Conservation (phyloP, 2,888 invertebrate genomes). For the Apotomis capreana region DNA sequence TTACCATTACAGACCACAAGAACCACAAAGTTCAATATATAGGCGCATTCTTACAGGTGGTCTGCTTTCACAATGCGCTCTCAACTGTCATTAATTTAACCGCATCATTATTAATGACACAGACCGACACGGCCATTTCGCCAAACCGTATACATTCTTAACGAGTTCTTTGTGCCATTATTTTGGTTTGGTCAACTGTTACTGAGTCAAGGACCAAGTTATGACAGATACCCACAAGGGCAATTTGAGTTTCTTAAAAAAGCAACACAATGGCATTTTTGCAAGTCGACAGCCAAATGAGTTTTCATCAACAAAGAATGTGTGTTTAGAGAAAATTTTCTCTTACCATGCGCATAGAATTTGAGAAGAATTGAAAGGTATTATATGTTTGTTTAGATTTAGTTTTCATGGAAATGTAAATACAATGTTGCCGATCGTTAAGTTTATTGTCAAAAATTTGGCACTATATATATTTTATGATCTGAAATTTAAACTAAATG, state of each 20-base stretch:
- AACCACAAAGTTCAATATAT: conserved; percentile 40
- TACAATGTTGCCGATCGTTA: not conserved
- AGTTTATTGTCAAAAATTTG: not conserved
- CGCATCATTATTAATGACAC: conserved; percentile 48
- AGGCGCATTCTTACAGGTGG: conserved; percentile 50
- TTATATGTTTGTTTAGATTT: not conserved
- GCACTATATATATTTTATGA: not conserved
- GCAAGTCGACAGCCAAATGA: conserved; percentile 28
- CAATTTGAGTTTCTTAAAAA: conserved; percentile 30
- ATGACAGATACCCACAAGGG: conserved; percentile 36
- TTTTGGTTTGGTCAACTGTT: conserved; percentile 35
- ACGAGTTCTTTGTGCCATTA: conserved; percentile 33
- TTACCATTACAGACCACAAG: conserved; percentile 23
- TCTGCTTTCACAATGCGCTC: conserved; percentile 56
- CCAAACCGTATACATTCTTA: conserved; percentile 37
- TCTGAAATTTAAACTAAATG: conserved; percentile 2
- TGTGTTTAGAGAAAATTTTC: conserved; percentile 1
- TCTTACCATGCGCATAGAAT: not conserved
- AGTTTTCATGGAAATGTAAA: not conserved
- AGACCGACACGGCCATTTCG: conserved; percentile 19
- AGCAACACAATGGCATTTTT: conserved; percentile 12
- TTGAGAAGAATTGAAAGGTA: not conserved
- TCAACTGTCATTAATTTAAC: conserved; percentile 52
- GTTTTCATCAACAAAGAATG: conserved; percentile 19
- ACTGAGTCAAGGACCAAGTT: conserved; percentile 36